Percentiles rank a stretch among this genome's conserved stretches.
phyloP scores from a whole-genome alignment of 1,140 invertebrate genomes.

The Neuroterus valhalla region DNA sequence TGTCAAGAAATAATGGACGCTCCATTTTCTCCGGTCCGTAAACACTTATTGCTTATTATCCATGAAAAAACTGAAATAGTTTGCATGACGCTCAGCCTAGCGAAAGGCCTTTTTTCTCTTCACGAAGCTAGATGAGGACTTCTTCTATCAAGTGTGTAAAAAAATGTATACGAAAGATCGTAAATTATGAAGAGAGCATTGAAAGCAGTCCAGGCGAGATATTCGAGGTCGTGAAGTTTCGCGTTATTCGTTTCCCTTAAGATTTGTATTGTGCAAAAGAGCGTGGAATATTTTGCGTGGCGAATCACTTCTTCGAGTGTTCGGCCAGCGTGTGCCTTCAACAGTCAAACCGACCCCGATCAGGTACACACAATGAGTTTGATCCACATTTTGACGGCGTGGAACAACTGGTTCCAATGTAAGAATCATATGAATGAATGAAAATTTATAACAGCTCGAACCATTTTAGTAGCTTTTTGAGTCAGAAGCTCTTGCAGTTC shows the following conservation, averaged over 20 bases:
- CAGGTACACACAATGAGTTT: constrained; percentile 17
- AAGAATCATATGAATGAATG: constrained; percentile 2
- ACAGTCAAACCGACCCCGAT: constrained; percentile 16
- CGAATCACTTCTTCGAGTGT: constrained; percentile 49
- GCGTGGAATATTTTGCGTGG: constrained; percentile 54
- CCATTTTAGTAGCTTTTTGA: background rate
- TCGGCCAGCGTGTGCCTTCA: constrained; percentile 29
- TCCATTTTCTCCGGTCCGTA: constrained; percentile 34
- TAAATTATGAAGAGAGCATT: constrained; percentile 52
- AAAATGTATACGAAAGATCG: constrained; percentile 43
- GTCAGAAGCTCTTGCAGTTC: background rate
- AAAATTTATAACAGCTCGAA: constrained; percentile 6
- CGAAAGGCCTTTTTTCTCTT: background rate
- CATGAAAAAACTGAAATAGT: constrained; percentile 44
- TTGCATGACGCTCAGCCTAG: constrained; percentile 43
- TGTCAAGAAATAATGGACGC: background rate
- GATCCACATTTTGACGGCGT: constrained; percentile 28
- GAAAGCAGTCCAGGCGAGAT: constrained; percentile 54
- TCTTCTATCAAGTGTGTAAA: constrained; percentile 44
- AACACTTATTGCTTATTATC: constrained; percentile 39
- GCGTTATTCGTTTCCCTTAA: constrained; percentile 45
- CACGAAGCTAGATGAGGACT: background rate
- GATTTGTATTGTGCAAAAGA: constrained; percentile 58
- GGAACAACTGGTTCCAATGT: constrained; percentile 15
- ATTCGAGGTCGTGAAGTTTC: constrained; percentile 55